Percentiles rank a stretch among this genome's conserved stretches.
These are phyloP conservation scores for Tetragonula clypearis DNA, from an alignment of 1,140 invertebrate species.

Conservation along the genomic window DNA sequence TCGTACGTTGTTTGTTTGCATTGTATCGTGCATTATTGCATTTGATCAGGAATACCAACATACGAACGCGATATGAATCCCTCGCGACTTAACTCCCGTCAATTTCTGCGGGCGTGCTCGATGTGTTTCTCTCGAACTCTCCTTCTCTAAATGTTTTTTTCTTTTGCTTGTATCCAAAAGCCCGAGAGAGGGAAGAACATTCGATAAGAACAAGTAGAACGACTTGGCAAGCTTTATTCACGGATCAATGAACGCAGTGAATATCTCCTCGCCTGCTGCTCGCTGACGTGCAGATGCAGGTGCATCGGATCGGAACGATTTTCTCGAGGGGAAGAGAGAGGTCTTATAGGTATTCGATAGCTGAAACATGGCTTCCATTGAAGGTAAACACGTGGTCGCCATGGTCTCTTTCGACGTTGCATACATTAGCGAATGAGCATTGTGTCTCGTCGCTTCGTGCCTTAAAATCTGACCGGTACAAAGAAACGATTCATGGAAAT, in stretches of 20 bases:
- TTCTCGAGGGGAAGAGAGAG: constrained; percentile 2
- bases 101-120: background rate
- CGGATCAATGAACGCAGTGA: constrained; percentile 42
- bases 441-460: background rate
- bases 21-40: too few relatives aligned
- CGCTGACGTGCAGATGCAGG: constrained; percentile 17
- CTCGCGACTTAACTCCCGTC: background rate
- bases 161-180: background rate
- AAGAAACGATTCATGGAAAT: background rate
- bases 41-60: background rate
- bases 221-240: constrained; percentile 38
- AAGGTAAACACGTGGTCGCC: constrained; percentile 1
- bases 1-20: too few relatives aligned
- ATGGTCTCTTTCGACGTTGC: background rate
- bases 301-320: constrained; percentile 37
- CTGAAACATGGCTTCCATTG: constrained; percentile 22
- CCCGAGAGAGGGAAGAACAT: background rate
- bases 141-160: too few relatives aligned
- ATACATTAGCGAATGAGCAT: background rate
- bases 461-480: background rate
- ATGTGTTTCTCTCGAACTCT: background rate
- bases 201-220: constrained; percentile 26
- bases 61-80: background rate
- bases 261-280: constrained; percentile 11
- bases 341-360: constrained; percentile 28